These are phyloP conservation scores for Ophiothrix spiculata DNA, from an alignment of 35 echinoderm and acorn worm genomes.

Conservation along the genomic window DNA sequence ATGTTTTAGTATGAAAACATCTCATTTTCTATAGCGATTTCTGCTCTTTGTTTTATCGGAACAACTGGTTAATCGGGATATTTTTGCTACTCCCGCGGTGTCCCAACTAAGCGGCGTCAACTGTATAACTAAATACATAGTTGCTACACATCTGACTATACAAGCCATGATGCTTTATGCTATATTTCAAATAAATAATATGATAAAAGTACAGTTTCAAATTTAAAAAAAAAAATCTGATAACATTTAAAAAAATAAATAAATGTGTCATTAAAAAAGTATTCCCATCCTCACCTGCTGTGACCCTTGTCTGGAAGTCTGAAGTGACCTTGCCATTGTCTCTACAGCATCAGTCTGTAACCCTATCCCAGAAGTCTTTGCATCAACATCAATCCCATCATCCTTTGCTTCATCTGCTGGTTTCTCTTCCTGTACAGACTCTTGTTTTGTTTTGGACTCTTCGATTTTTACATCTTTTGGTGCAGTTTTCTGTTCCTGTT, in stretches of 20 bases:
- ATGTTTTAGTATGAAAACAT: too few relatives aligned
- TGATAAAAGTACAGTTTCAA: background rate
- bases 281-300: slow-evolving; percentile 26
- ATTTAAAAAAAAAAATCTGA: background rate
- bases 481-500: too few relatives aligned
- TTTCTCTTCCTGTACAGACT: background rate
- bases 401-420: background rate
- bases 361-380: slow-evolving; percentile 20
- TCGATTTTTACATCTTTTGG: too few relatives aligned
- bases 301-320: slow-evolving; percentile 63
- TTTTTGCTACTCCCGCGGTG: too few relatives aligned
- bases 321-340: slow-evolving; percentile 40
- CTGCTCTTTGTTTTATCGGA: too few relatives aligned
- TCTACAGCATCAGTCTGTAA: slow-evolving; percentile 43
- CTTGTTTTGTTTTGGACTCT: too few relatives aligned
- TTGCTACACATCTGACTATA: too few relatives aligned
- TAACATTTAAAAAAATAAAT: background rate
- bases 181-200: background rate
- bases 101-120: too few relatives aligned
- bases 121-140: too few relatives aligned
- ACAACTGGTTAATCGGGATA: too few relatives aligned
- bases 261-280: background rate
- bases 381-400: slow-evolving; percentile 1
- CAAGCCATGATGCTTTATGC: too few relatives aligned
- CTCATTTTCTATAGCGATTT: too few relatives aligned